Conservation (phyloP, 1,140 invertebrate species). For the Episyrphus balteatus region DNA sequence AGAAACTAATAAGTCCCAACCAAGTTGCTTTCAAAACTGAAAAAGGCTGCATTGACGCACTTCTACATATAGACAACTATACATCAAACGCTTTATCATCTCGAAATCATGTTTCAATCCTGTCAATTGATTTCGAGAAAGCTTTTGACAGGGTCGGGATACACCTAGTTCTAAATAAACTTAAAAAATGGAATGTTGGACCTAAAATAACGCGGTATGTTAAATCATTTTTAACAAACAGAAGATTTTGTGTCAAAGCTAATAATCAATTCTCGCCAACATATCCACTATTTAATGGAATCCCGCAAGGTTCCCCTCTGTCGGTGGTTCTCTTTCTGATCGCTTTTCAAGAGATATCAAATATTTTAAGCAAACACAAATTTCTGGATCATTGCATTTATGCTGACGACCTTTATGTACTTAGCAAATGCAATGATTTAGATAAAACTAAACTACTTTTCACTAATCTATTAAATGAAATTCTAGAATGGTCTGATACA, state of each 20-base stretch:
- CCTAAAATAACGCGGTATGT: slow-evolving; percentile 6
- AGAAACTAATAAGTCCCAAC: slow-evolving; percentile 5
- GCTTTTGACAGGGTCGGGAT: too few species aligned
- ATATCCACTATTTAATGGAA: slow-evolving; percentile 4
- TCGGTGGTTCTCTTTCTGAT: slow-evolving; percentile 8
- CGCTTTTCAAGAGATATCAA: slow-evolving; percentile 6
- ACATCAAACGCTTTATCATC: background rate
- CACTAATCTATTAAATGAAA: too few species aligned
- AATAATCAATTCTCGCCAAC: background rate
- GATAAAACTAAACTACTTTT: too few species aligned
- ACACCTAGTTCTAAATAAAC: slow-evolving; percentile 6
- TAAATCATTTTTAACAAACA: slow-evolving; percentile 7
- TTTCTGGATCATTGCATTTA: slow-evolving; percentile 5
- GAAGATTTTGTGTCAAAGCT: slow-evolving; percentile 5
- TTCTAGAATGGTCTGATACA: too few species aligned
- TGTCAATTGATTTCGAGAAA: slow-evolving; percentile 9
- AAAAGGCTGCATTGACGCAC: slow-evolving; percentile 7
- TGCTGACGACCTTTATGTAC: slow-evolving; percentile 9
- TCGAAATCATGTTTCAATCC: slow-evolving; percentile 6
- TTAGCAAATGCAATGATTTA: too few species aligned
- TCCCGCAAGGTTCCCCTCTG: slow-evolving; percentile 9
- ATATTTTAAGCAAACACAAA: slow-evolving; percentile 1
- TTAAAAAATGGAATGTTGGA: slow-evolving; percentile 6
- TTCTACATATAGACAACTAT: slow-evolving; percentile 5
- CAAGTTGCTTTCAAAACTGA: slow-evolving; percentile 7